These are phyloP conservation scores for Otolemur crassicaudatus DNA, from an alignment of 2,797 vertebrate genomes.

Conservation along the genomic window DNA sequence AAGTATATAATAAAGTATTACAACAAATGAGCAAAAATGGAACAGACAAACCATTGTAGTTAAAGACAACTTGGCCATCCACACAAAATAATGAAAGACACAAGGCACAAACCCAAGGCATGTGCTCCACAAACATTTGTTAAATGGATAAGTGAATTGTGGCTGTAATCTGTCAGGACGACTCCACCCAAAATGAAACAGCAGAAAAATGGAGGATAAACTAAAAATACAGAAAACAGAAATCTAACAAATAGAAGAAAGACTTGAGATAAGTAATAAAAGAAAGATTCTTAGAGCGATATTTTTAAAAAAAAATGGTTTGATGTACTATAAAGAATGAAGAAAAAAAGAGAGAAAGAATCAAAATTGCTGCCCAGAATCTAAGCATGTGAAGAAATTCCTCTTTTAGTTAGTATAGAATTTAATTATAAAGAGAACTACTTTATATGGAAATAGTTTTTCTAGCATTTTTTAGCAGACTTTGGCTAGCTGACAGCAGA, in stretches of 20 bases:
- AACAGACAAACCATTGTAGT: neutral
- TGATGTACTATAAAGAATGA: neutral
- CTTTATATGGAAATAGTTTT: constrained; percentile 65
- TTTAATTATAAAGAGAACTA: constrained; percentile 69
- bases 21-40: constrained; percentile 3
- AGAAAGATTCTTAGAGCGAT: neutral
- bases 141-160: neutral
- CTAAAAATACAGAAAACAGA: constrained; percentile 23
- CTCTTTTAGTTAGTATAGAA: constrained; percentile 59
- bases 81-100: neutral
- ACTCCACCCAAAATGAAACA: neutral
- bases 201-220: constrained; percentile 14
- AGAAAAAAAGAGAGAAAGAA: neutral
- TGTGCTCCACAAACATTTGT: neutral
- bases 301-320: neutral
- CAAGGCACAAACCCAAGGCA: neutral
- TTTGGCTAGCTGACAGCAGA: constrained; percentile 42
- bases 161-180: neutral
- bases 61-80: neutral
- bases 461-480: constrained; percentile 47
- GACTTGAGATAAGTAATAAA: constrained; percentile 31
- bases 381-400: constrained; percentile 15
- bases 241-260: constrained; percentile 57
- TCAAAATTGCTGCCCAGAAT: constrained; percentile 57
- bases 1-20: neutral